Evolutionary conservation across 2,113 vertebrate species (phyloP).

Genomic region (Upupa epops): DNA sequence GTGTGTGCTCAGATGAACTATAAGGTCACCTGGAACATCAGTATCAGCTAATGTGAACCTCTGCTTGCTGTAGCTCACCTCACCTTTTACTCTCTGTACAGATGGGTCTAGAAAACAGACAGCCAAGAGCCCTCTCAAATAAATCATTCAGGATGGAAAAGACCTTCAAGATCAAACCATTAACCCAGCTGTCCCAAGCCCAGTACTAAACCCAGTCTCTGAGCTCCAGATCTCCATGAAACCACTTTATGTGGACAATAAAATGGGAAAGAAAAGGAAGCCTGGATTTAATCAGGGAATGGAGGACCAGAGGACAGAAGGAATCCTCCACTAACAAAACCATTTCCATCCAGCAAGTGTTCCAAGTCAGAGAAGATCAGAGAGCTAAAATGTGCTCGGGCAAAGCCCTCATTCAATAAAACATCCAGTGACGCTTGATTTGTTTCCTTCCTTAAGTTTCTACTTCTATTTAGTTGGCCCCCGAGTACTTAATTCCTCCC

Average conservation of each 20-base stretch:
- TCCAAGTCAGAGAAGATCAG: conserved; percentile 11
- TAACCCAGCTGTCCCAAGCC: too few species aligned
- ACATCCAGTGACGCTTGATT: conserved; percentile 58
- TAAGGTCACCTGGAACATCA: background rate
- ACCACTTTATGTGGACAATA: background rate
- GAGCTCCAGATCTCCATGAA: too few species aligned
- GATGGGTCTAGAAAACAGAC: background rate
- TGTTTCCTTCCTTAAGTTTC: conserved; percentile 28
- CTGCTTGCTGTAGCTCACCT: background rate
- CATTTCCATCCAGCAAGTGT: conserved; percentile 14
- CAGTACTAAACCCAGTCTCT: too few species aligned
- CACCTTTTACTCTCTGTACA: background rate
- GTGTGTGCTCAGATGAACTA: background rate
- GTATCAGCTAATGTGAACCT: background rate
- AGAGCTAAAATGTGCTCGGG: conserved; percentile 25
- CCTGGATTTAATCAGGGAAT: background rate
- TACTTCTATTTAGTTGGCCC: conserved; percentile 58
- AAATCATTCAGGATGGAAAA: background rate
- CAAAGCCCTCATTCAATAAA: conserved; percentile 53
- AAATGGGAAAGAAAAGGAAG: background rate
- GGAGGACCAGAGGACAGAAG: background rate
- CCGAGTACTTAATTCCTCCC: conserved; percentile 62
- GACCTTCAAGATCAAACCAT: too few species aligned
- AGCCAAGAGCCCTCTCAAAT: background rate
- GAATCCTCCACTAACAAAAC: background rate